Conservation (phyloP, 1,140 invertebrate genomes). For the Pseudomyrmex dendroicus region DNA sequence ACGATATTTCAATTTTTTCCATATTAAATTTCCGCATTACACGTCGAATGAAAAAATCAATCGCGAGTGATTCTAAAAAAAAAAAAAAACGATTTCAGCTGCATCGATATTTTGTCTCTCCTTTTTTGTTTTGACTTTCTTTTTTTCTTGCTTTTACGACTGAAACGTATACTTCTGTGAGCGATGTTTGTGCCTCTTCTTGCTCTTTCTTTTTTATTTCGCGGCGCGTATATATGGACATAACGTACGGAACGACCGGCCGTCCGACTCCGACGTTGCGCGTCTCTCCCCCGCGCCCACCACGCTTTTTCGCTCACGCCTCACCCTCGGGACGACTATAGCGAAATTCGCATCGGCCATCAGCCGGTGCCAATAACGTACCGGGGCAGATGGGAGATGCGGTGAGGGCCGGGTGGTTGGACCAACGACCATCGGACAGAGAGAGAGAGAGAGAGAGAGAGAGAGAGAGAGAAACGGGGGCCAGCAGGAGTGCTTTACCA, state of each 20-base stretch:
- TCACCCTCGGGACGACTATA: slow-evolving; percentile 29
- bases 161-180: neutral
- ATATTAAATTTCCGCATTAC: too few species aligned
- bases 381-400: slow-evolving; percentile 70
- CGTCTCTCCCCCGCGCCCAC: neutral
- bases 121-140: neutral
- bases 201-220: slow-evolving; percentile 39
- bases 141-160: neutral
- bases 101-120: neutral
- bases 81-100: neutral
- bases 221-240: neutral
- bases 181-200: slow-evolving; percentile 5
- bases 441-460: neutral
- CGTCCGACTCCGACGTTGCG: neutral
- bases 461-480: slow-evolving; percentile 20
- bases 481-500: slow-evolving; percentile 59
- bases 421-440: slow-evolving; percentile 25
- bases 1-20: too few species aligned
- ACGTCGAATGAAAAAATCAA: too few species aligned
- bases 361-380: slow-evolving; percentile 76
- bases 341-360: slow-evolving; percentile 74
- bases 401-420: slow-evolving; percentile 65
- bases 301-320: slow-evolving; percentile 15
- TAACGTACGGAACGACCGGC: slow-evolving; percentile 31
- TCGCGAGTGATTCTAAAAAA: too few species aligned